Base-by-base conservation (phyloP, 2,888 invertebrate genomes). In the Cinara cedri region DNA sequence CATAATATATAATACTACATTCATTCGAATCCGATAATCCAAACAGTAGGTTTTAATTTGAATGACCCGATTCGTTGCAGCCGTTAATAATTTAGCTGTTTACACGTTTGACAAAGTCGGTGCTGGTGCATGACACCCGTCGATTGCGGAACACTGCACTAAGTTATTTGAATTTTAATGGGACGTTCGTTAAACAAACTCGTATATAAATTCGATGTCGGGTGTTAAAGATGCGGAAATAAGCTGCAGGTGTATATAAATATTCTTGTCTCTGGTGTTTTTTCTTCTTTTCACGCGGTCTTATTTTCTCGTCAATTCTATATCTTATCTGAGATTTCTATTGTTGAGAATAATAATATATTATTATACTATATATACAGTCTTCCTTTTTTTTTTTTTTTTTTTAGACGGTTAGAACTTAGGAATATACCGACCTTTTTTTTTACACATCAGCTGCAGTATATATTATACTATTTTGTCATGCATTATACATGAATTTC, bases 401-500 rank as follows among this genome's bases (percentile, higher is more conserved):
- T 34, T 34, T 34, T 34, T 19, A 54, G 44, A n/a, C 9, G 42
- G 42, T 71, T 44, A 19, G 49, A n/a, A 60, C 26, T 72, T 60
- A 19, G 9, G 19, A 62, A 46, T 46, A n/a, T n/a, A n/a, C 46
- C n/a, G 24, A 49, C 49, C 49, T 62, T 46, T 72, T 62, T 72
- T 62, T 72, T 1, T 24, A 51, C 62, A 51, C 72, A 51, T 49
- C 49, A 13, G 72, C 19, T 26, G n/a, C 14, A 11, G 34, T 63
- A 62, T 63, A 51, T 51, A 62, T 72, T 72, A 72, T 34, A 63
- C 62, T 19, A 62, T 19, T 49, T 8, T 34, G 3, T 34, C 24
- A 49, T 72, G 62, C 72, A 72, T 72, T 62, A 72, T 19, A 62
- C 72, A 72, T 72, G 72, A 72, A 51, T 49, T 72, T 72, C 34